Evolutionary conservation across 2,888 invertebrate species (phyloP), one percentile per base, ranked within the genome.

Genomic region (Aromia moschata): DNA sequence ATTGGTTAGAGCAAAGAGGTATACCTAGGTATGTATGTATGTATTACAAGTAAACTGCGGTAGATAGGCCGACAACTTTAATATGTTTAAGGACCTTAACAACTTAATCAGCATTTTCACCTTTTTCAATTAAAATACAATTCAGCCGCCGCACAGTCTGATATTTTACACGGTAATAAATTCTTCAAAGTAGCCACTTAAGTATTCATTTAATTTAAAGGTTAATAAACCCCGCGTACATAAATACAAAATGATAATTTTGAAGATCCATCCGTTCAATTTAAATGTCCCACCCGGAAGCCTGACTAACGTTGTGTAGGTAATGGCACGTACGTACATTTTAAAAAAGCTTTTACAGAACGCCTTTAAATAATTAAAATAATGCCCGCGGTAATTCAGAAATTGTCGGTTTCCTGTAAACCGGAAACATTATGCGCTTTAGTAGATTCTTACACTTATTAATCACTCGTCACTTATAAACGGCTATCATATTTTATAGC

Each of bases 81-180:
- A n/a, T n/a, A n/a, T n/a, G n/a, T n/a, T n/a, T n/a, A n/a, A n/a
- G n/a, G n/a, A n/a, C n/a, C n/a, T n/a, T n/a, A n/a, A n/a, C n/a
- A n/a, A n/a, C n/a, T n/a, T n/a, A n/a, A n/a, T n/a, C n/a, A n/a
- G n/a, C n/a, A n/a, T n/a, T n/a, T n/a, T n/a, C n/a, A n/a, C n/a
- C n/a, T n/a, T n/a, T n/a, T n/a, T n/a, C n/a, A n/a, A n/a, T n/a
- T n/a, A n/a, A n/a, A n/a, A n/a, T n/a, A n/a, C n/a, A n/a, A n/a
- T n/a, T n/a, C n/a, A n/a, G n/a, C n/a, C n/a, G n/a, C n/a, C n/a
- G n/a, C n/a, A n/a, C n/a, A n/a, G n/a, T n/a, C n/a, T n/a, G n/a
- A n/a, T n/a, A n/a, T n/a, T n/a, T n/a, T n/a, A n/a, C n/a, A n/a
- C 14, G 56, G 33, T 46, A 47, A 47, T 16, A 16, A 31, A 25